Base-by-base conservation (phyloP, 2,888 invertebrate species). In the Tiliacea citrago region DNA sequence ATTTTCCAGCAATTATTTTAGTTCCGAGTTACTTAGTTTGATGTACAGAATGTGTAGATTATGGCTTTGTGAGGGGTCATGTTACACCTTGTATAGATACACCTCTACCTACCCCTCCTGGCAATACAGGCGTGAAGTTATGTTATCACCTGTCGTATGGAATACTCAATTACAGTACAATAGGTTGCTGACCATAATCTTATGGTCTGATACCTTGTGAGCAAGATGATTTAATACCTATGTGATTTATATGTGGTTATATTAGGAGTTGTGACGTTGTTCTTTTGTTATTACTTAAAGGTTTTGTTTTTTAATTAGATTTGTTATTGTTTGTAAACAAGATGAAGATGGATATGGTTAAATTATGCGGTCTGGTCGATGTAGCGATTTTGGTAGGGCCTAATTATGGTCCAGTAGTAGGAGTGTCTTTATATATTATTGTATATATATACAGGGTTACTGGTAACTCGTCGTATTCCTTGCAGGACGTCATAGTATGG, bases 151-250 rank as follows among this genome's bases (percentile, higher is more conserved):
- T 73, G 18, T 42, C 16, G 35, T 29, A 18, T 45, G 18, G 68
- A 63, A 80, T 68, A 51, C 39, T 51, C 65, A 72, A 42, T n/a
- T 1, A 5, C 6, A 29, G 55, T 4, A 84, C 84, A 80, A 84
- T 80, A 49, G 81, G 21, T 45, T 21, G 4, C 10, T 13, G 0
- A 39, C 45, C 68, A 66, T 53, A 80, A 35, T 45, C 35, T 79
- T 63, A 65, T 73, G 68, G 61, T 53, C 10, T 21, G 16, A 8
- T 49, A 13, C 12, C 62, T 66, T 57, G 9, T 45, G 29, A 39
- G 3, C n/a, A 62, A 61, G 51, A 65, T 61, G 65, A 66, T 45
- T 68, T 61, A 13, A 68, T 63, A n/a, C n/a, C n/a, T n/a, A 8
- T 24, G n/a, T 57, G 39, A 29, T 53, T 58, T 51, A 51, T 51